Percentiles rank a stretch among this genome's conserved stretches.
Evolutionary conservation across 2,888 invertebrate species (phyloP).

Genomic region (Baronia brevicornis): DNA sequence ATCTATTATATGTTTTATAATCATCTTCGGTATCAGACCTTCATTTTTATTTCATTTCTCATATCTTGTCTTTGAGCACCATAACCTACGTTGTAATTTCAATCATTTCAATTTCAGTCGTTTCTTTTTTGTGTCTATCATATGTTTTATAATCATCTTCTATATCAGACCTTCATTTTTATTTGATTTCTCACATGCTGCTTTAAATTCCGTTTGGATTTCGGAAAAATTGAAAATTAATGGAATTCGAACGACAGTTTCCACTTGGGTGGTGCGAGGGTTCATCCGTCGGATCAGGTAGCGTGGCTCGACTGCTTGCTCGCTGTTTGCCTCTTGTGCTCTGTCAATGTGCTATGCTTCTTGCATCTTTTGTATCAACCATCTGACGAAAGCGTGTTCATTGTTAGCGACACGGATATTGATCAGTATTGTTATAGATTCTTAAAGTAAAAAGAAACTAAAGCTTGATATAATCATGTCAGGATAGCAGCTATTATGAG

Average conservation of each 20-base stretch:
- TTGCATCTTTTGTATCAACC: slow-evolving; percentile 74
- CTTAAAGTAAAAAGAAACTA: slow-evolving; percentile 39
- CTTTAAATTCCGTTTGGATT: slow-evolving; percentile 56
- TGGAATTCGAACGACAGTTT: slow-evolving; percentile 62
- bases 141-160: slow-evolving; percentile 4
- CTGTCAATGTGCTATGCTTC: slow-evolving; percentile 79
- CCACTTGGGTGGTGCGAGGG: slow-evolving; percentile 71
- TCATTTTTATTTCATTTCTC: slow-evolving; percentile 6
- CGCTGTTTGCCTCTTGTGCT: slow-evolving; percentile 80
- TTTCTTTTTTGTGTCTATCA: background rate
- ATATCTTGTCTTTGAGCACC: background rate
- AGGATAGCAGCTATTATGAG: slow-evolving; percentile 26
- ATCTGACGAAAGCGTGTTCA: slow-evolving; percentile 32
- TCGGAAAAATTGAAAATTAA: slow-evolving; percentile 36
- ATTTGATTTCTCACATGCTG: slow-evolving; percentile 70
- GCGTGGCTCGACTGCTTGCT: slow-evolving; percentile 83
- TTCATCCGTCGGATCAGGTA: slow-evolving; percentile 85
- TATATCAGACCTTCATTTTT: slow-evolving; percentile 41
- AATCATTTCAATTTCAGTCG: slow-evolving; percentile 1
- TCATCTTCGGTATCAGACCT: background rate
- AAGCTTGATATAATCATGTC: no score
- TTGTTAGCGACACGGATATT: slow-evolving; percentile 48
- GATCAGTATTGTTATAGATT: slow-evolving; percentile 53
- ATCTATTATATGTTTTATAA: slow-evolving; percentile 13
- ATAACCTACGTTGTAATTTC: slow-evolving; percentile 1